A percentile compares a stretch with the other conserved stretches of the same genome.
phyloP scores from a whole-genome alignment of 2,888 invertebrate genomes.

The Xestia rhomboidea region DNA sequence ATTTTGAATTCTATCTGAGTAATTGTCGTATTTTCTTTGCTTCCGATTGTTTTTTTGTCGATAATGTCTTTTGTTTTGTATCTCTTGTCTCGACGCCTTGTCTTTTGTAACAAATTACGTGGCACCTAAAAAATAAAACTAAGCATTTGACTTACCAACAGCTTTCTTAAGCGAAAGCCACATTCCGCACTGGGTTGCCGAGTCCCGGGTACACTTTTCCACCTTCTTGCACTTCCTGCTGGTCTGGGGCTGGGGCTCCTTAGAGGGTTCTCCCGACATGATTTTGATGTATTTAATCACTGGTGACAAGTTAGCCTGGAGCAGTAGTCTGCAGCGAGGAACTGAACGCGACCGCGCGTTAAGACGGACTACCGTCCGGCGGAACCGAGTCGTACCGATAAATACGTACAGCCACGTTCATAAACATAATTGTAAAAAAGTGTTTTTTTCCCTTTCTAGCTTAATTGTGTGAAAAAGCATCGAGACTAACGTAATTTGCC shows the following conservation, averaged over 20 bases:
- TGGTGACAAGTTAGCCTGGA: no score
- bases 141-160: slow-evolving; percentile 9
- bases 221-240: neutral
- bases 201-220: neutral
- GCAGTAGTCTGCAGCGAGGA: no score
- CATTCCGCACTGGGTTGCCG: slow-evolving; percentile 12
- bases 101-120: neutral
- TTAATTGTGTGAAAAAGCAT: neutral
- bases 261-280: neutral
- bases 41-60: neutral
- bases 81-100: neutral
- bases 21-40: neutral
- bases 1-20: neutral
- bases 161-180: slow-evolving; percentile 16
- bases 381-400: neutral
- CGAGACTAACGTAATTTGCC: neutral
- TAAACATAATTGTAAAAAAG: neutral
- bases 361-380: slow-evolving; percentile 9
- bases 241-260: neutral
- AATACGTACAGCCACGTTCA: slow-evolving; percentile 6
- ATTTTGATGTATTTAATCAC: neutral
- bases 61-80: neutral
- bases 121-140: neutral
- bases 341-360: neutral
- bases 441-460: neutral